These are phyloP conservation scores for Tor tambroides DNA, from an alignment of 2,113 vertebrate genomes.

Conservation along the genomic window DNA sequence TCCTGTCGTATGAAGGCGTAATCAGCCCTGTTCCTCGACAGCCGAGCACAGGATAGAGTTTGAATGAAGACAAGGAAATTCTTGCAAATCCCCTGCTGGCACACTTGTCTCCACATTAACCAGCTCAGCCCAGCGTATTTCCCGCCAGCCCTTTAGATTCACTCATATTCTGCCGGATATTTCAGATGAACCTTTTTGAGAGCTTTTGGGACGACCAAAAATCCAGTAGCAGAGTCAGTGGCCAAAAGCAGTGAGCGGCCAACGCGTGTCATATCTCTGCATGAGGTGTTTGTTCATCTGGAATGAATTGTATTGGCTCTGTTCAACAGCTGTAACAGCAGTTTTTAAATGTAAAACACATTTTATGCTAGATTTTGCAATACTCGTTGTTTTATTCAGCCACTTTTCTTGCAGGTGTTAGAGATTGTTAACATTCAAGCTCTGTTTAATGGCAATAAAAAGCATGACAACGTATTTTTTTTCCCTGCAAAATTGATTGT, in stretches of 20 bases:
- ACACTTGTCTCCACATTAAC: slow-evolving; percentile 29
- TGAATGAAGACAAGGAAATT: slow-evolving; percentile 50
- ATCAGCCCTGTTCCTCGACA: slow-evolving; percentile 46
- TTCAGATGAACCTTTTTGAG: slow-evolving; percentile 61
- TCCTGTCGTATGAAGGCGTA: not conserved
- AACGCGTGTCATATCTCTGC: slow-evolving; percentile 66
- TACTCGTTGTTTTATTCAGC: not conserved
- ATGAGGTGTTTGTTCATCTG: slow-evolving; percentile 70
- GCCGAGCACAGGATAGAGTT: slow-evolving; percentile 42
- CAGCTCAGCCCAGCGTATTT: slow-evolving; percentile 37
- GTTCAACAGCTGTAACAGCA: slow-evolving; percentile 60
- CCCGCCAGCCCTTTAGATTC: slow-evolving; percentile 42
- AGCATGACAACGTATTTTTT: slow-evolving; percentile 23
- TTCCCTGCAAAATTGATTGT: slow-evolving; percentile 28
- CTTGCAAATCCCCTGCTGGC: slow-evolving; percentile 40
- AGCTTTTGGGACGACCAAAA: slow-evolving; percentile 54
- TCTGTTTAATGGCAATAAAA: slow-evolving; percentile 30
- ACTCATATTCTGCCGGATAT: slow-evolving; percentile 47
- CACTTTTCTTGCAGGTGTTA: slow-evolving; percentile 10
- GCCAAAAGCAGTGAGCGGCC: slow-evolving; percentile 60
- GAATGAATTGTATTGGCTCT: slow-evolving; percentile 73
- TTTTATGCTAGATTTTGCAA: slow-evolving; percentile 46
- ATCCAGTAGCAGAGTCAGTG: slow-evolving; percentile 47
- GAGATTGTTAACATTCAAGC: not conserved
- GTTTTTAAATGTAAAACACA: slow-evolving; percentile 61